Percentiles rank a stretch among this genome's conserved stretches.
phyloP scores from a whole-genome alignment of 2,797 vertebrate genomes.

The Gymnoscopelus microlampas region DNA sequence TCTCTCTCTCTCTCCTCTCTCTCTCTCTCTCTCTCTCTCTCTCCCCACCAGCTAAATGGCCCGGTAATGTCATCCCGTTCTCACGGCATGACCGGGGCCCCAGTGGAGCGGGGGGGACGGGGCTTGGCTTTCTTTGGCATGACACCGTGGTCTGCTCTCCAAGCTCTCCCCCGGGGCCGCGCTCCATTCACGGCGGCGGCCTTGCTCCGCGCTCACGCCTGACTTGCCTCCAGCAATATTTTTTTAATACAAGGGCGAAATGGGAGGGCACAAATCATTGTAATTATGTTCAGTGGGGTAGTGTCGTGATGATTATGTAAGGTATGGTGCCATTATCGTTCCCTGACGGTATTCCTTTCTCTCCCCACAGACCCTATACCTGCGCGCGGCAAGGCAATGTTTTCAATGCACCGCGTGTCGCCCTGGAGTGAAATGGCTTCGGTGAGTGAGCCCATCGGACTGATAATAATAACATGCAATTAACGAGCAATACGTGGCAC shows the following conservation, averaged over 20 bases:
- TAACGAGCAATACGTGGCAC: constrained; percentile 67
- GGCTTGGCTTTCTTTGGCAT: constrained; percentile 76
- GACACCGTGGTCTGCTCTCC: constrained; percentile 68
- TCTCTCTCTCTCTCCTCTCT: no score
- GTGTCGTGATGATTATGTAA: constrained; percentile 72
- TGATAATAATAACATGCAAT: constrained; percentile 73
- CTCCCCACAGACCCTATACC: constrained; percentile 11
- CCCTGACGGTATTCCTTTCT: constrained; percentile 55
- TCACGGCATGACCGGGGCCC: constrained; percentile 71
- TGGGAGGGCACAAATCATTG: constrained; percentile 79
- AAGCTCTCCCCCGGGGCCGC: constrained; percentile 71
- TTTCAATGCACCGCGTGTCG: constrained; percentile 45
- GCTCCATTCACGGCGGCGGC: constrained; percentile 65
- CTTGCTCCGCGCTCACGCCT: constrained; percentile 63
- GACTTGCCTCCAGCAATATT: constrained; percentile 78
- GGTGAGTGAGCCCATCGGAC: constrained; percentile 60
- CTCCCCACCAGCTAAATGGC: constrained; percentile 73
- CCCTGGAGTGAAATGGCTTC: constrained; percentile 56
- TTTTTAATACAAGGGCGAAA: constrained; percentile 79
- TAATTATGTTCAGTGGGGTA: constrained; percentile 76
- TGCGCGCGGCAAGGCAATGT: constrained; percentile 45
- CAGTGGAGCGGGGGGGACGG: constrained; percentile 20
- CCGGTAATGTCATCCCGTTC: constrained; percentile 77
- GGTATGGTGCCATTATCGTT: constrained; percentile 65
- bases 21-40: constrained; percentile 57